Evolutionary conservation across 1,140 invertebrate species (phyloP), one percentile per base, ranked within the genome.

Genomic region (Bombus waltoni): DNA sequence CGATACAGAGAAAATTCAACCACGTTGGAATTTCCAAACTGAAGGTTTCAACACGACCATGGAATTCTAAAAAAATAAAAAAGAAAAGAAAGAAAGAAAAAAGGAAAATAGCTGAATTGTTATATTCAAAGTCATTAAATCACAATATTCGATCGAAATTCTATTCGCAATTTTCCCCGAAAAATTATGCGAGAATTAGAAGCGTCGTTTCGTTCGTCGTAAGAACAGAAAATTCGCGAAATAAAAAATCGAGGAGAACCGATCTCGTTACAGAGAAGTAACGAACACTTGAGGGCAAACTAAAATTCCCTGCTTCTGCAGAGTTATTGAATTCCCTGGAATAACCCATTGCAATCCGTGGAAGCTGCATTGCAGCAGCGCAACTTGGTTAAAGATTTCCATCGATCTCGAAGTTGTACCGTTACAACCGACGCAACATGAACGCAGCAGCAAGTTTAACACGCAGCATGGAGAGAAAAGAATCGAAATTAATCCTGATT

Each of bases 401-500:
- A 40, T 70, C 35, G 68, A 25, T 25, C 10, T 9, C 9, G 10
- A 40, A 38, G 68, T 70, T 70, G 6, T 25, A 11, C 22, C 0
- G 18, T 32, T 68, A 68, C 2, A 35, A 22, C 15, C 6, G 47
- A 53, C 18, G 47, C 18, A 53, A 53, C 11, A 22, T 53, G 47
- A 53, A 53, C 47, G 47, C 47, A 2, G 22, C 18, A 53, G 47
- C 22, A 53, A 53, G 47, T 53, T 53, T 53, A 53, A 53, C 18
- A 53, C 47, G 47, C 47, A 22, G 47, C 47, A 53, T 53, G 5
- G 18, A 53, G 28, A n/a, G 4, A 32, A n/a, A 40, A 73, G 6
- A 42, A 62, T 74, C 25, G 35, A 40, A 57, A 62, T 85, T 80
- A 87, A 75, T 68, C 44, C 11, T n/a, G 8, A 62, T 13, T 38